Evolutionary conservation across 2,888 invertebrate genomes (phyloP), one percentile per base, ranked within the genome.

Genomic region (Tyria jacobaeae): DNA sequence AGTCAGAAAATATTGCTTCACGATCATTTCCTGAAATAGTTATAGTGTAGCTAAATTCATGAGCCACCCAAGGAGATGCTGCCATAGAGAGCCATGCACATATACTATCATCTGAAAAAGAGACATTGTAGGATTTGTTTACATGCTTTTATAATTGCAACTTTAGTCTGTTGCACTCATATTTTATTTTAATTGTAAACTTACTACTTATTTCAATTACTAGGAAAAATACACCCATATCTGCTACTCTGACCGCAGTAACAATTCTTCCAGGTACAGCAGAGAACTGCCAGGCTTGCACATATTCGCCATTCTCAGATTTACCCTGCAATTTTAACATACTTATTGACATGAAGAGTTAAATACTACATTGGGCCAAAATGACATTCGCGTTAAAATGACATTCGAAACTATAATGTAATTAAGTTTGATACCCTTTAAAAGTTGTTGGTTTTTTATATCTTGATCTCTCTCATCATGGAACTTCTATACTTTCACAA

Each of bases 141-240:
- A 34, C 15, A 14, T 24, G 3, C 17, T 21, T 31, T n/a, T 44
- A 21, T 44, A 21, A 21, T 4, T 21, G 12, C 10, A 44, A 5
- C 1, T 5, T 21, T 21, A 12, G 3, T 27, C 27, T 27, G 21
- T 12, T 44, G 21, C n/a, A 31, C 24, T 27, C n/a, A 35, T n/a
- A n/a, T n/a, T n/a, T n/a, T n/a, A n/a, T n/a, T n/a, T n/a, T n/a
- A n/a, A n/a, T n/a, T n/a, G n/a, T n/a, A n/a, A n/a, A 64, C 91
- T 88, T 81, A 94, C 93, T 72, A 57, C 68, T 82, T 52, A 94
- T 88, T 84, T 94, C 93, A 74, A 94, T 90, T 62, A 90, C 82
- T 64, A 94, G 81, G 76, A 93, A 94, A 81, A 92, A 94, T 70
- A 94, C 81, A 68, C 94, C 94, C 92, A 92, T 93, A 64, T 93